Percentiles rank a stretch among this genome's conserved stretches.
phyloP scores from a whole-genome alignment of 2,113 vertebrate genomes.

The Hucho hucho region DNA sequence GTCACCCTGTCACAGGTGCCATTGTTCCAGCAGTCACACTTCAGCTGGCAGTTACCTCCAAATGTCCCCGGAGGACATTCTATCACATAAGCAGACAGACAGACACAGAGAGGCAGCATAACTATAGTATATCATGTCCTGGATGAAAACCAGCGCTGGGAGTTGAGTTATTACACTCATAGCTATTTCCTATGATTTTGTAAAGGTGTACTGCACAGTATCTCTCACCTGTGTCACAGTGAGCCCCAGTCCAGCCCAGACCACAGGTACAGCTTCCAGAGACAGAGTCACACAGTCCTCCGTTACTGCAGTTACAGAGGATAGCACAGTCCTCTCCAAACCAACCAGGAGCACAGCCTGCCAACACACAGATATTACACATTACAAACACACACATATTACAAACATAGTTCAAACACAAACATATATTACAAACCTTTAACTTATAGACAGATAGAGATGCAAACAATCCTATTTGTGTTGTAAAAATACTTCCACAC shows the following conservation, averaged over 20 bases:
- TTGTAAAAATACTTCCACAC: no score
- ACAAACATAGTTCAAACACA: no score
- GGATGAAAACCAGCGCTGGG: no score
- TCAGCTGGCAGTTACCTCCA: constrained; percentile 78
- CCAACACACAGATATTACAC: not conserved
- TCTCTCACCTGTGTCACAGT: constrained; percentile 79
- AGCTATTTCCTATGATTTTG: no score
- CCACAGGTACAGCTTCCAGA: constrained; percentile 81
- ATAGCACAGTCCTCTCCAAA: constrained; percentile 77
- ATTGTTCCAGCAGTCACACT: constrained; percentile 79
- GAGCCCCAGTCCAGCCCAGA: constrained; percentile 82
- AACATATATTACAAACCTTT: no score
- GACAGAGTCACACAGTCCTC: constrained; percentile 72
- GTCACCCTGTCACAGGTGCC: constrained; percentile 76
- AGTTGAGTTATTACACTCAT: not conserved
- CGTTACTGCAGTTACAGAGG: constrained; percentile 80
- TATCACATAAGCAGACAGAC: constrained; percentile 45
- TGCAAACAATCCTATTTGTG: not conserved
- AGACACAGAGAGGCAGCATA: constrained; percentile 1
- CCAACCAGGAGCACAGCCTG: constrained; percentile 78
- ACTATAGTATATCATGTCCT: no score
- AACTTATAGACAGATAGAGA: not conserved
- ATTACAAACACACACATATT: not conserved
- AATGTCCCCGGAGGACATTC: constrained; percentile 80
- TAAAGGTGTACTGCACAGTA: not conserved